Evolutionary conservation across 2,888 invertebrate species (phyloP).

Genomic region (Pheosia tremula): DNA sequence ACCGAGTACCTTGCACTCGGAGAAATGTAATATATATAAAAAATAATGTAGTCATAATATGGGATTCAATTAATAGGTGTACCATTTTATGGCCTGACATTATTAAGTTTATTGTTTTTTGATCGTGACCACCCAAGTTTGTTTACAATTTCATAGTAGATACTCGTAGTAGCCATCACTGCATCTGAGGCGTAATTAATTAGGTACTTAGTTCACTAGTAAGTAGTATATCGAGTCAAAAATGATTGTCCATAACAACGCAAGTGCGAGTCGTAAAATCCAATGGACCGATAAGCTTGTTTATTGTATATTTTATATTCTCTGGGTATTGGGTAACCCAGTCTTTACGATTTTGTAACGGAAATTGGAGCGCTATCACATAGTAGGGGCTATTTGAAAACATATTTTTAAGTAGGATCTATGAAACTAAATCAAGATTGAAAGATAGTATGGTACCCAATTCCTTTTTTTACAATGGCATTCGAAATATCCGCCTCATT

Average conservation of each 20-base stretch:
- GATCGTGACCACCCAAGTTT: slow-evolving; percentile 13
- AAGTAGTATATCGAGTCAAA: slow-evolving; percentile 25
- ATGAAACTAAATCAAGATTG: no score
- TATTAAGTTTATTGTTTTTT: neutral
- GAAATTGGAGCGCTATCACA: slow-evolving; percentile 35
- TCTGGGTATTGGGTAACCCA: slow-evolving; percentile 44
- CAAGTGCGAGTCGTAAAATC: slow-evolving; percentile 42
- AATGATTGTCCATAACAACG: slow-evolving; percentile 34
- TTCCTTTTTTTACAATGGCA: no score
- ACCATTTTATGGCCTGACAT: neutral
- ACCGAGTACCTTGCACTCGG: no score
- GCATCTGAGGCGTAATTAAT: slow-evolving; percentile 18
- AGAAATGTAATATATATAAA: neutral
- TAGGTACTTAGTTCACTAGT: slow-evolving; percentile 18
- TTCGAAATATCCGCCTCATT: no score
- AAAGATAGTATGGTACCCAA: no score
- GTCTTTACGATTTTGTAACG: slow-evolving; percentile 49
- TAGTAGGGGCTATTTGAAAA: neutral
- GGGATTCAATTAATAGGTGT: neutral
- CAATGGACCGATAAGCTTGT: slow-evolving; percentile 55
- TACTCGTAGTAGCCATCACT: slow-evolving; percentile 1
- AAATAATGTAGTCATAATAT: neutral
- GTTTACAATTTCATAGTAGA: slow-evolving; percentile 4
- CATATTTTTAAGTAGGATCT: neutral
- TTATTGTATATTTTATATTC: slow-evolving; percentile 51